These are phyloP conservation scores for Limnephilus lunatus DNA, from an alignment of 2,888 invertebrate genomes.

Conservation along the genomic window DNA sequence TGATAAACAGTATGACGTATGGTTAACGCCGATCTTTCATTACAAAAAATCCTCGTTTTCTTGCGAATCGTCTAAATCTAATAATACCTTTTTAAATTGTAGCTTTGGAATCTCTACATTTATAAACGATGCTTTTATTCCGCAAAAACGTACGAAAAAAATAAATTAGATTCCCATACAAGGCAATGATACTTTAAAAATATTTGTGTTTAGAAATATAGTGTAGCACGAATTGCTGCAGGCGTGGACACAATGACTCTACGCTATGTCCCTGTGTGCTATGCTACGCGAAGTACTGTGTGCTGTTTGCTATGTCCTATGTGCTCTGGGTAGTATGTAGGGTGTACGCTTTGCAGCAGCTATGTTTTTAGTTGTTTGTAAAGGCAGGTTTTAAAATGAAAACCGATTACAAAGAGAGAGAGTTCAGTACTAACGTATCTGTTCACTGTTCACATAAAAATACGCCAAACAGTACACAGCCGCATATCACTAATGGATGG, in stretches of 20 bases:
- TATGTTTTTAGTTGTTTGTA: slow-evolving; percentile 40
- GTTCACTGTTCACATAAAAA: slow-evolving; percentile 51
- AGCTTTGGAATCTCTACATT: too few relatives aligned
- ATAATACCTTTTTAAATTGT: neutral
- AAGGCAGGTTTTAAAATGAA: slow-evolving; percentile 56
- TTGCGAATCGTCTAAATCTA: neutral
- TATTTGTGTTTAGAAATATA: neutral
- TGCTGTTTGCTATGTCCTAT: neutral
- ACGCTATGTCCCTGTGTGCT: neutral
- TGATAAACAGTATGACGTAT: neutral
- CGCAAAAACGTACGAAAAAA: too few relatives aligned
- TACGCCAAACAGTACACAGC: slow-evolving; percentile 45
- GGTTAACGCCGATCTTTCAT: neutral
- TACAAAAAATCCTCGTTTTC: neutral
- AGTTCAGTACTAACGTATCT: slow-evolving; percentile 56
- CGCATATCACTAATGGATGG: slow-evolving; percentile 25
- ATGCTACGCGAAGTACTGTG: neutral
- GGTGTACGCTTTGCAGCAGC: neutral
- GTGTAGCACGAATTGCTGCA: neutral
- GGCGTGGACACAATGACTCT: neutral
- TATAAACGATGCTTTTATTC: too few relatives aligned
- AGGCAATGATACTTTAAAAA: neutral
- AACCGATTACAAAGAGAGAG: slow-evolving; percentile 56
- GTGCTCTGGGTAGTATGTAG: neutral
- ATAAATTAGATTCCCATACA: neutral